Percentiles rank a stretch among this genome's conserved stretches.
These are phyloP conservation scores for Scytalopus superciliaris DNA, from an alignment of 2,113 vertebrate species.

Conservation along the genomic window DNA sequence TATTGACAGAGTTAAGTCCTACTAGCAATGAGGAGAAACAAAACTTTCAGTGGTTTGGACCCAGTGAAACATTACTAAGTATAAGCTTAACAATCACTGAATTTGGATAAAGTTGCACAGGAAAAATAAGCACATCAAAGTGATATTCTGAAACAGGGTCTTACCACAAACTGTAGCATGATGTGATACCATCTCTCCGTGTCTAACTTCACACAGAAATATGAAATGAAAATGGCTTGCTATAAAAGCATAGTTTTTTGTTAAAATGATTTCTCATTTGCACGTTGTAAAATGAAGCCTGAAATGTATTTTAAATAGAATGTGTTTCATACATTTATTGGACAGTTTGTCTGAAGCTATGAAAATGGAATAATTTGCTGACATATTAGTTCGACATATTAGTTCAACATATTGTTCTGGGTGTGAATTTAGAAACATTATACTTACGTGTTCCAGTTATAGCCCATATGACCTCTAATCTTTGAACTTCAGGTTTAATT, in stretches of 20 bases:
- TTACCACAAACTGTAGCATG: background rate
- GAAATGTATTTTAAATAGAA: slow-evolving; percentile 20
- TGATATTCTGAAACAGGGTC: background rate
- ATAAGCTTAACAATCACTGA: background rate
- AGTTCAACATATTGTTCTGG: slow-evolving; percentile 10
- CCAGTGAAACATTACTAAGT: background rate
- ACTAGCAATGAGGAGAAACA: background rate
- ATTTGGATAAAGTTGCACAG: background rate
- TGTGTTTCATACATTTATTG: background rate
- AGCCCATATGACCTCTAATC: background rate
- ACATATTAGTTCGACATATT: slow-evolving; percentile 13
- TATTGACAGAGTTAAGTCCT: background rate
- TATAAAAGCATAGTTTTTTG: background rate
- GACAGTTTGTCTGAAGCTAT: background rate
- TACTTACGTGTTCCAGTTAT: background rate
- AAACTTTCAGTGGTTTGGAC: background rate
- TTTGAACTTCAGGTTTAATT: background rate
- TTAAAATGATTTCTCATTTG: slow-evolving; percentile 11
- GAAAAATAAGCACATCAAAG: background rate
- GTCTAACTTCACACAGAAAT: background rate
- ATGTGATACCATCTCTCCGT: background rate
- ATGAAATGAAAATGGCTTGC: background rate
- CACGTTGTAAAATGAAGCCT: slow-evolving; percentile 34
- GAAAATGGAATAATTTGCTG: slow-evolving; percentile 6
- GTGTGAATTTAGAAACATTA: slow-evolving; percentile 8